phyloP scores from a whole-genome alignment of 2,113 vertebrate genomes.

The Sprattus sprattus region DNA sequence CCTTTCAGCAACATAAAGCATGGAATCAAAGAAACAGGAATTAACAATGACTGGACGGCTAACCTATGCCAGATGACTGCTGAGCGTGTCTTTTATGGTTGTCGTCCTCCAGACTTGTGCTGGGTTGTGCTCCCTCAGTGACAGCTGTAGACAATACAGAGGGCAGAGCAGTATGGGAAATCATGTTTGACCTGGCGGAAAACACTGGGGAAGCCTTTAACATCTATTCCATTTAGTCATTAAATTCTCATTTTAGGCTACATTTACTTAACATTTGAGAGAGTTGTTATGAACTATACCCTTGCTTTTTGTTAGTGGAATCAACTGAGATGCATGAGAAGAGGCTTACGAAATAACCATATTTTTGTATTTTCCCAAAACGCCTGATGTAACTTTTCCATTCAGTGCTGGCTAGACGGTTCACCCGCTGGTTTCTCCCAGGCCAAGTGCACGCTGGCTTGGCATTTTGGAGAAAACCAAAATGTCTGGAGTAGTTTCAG shows the following conservation, averaged over 20 bases:
- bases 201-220: not conserved
- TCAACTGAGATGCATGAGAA: not conserved
- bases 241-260: not conserved
- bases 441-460: constrained; percentile 43
- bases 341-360: not conserved
- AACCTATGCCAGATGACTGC: constrained; percentile 46
- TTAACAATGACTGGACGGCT: constrained; percentile 35
- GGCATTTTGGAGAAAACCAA: constrained; percentile 43
- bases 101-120: constrained; percentile 23
- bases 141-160: constrained; percentile 3
- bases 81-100: constrained; percentile 22
- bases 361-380: not conserved
- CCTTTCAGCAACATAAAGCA: constrained; percentile 19
- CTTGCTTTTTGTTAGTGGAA: not conserved
- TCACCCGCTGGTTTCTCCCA: constrained; percentile 30
- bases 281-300: not conserved
- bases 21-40: constrained; percentile 37
- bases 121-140: not conserved
- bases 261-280: constrained; percentile 5
- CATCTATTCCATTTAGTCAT: not conserved
- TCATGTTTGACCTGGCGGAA: not conserved
- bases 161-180: not conserved
- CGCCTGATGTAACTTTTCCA: constrained; percentile 37
- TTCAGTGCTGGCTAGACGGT: constrained; percentile 21
- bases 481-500: constrained; percentile 49